phyloP scores from a whole-genome alignment of 2,797 vertebrate species.

The Phoebastria nigripes region DNA sequence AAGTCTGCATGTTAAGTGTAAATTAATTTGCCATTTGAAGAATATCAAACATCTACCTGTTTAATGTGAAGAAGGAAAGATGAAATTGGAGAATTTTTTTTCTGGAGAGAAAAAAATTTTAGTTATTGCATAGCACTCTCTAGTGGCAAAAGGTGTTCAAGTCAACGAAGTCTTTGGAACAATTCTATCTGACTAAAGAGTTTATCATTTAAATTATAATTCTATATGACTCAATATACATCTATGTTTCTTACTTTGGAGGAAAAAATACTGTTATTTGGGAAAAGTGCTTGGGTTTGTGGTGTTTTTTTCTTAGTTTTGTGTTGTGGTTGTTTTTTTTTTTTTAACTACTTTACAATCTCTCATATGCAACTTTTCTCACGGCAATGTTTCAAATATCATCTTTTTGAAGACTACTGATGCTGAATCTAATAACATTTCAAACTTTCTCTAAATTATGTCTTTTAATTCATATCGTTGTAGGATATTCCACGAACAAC shows the following conservation, averaged over 20 bases:
- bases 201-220: neutral
- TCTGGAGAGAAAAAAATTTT: neutral
- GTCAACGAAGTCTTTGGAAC: neutral
- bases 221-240: neutral
- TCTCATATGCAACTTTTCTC: neutral
- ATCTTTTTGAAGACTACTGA: neutral
- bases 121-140: conserved; percentile 57
- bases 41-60: conserved; percentile 67
- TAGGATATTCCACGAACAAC: neutral
- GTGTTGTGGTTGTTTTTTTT: neutral
- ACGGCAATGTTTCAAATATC: neutral
- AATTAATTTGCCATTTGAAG: conserved; percentile 63
- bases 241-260: neutral
- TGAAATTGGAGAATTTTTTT: neutral
- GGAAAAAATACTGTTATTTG: neutral
- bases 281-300: neutral
- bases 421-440: neutral
- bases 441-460: neutral
- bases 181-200: neutral
- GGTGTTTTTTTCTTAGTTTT: neutral
- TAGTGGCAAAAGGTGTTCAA: conserved; percentile 48
- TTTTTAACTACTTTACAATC: neutral
- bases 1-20: conserved; percentile 61
- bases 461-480: neutral
- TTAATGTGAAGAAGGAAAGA: conserved; percentile 27